phyloP scores from a whole-genome alignment of 1,140 invertebrate species.

The Cephus cinctus region DNA sequence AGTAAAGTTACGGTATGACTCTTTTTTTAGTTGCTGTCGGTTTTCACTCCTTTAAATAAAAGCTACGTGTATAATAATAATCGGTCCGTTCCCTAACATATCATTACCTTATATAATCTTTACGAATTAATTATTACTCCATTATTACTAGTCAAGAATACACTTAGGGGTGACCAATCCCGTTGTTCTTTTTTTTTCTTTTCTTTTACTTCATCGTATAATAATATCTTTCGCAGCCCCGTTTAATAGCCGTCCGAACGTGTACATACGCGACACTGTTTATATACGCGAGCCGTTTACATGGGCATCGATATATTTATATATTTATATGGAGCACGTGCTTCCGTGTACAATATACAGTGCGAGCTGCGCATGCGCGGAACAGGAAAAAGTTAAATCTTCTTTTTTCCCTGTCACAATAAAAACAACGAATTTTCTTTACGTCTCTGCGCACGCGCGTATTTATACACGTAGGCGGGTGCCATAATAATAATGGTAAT shows the following conservation, averaged over 20 bases:
- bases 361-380: too few species aligned
- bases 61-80: constrained; percentile 4
- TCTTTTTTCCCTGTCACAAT: too few species aligned
- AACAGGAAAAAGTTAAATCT: too few species aligned
- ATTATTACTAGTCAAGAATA: constrained; percentile 10
- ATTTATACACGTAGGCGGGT: too few species aligned
- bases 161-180: neutral
- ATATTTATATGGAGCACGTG: too few species aligned
- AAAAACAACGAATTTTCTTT: too few species aligned
- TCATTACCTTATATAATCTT: neutral
- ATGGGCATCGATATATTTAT: neutral
- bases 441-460: too few species aligned
- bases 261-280: neutral
- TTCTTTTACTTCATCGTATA: neutral
- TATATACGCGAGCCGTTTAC: neutral
- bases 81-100: too few species aligned
- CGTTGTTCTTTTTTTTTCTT: neutral
- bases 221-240: neutral
- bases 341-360: too few species aligned
- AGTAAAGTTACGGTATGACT: too few species aligned
- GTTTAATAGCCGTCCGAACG: neutral
- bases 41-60: neutral
- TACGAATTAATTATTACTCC: constrained; percentile 9
- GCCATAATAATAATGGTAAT: too few species aligned
- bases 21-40: too few species aligned